These are phyloP conservation scores for Notiomystis cincta DNA, from an alignment of 2,113 vertebrate species.

Conservation along the genomic window DNA sequence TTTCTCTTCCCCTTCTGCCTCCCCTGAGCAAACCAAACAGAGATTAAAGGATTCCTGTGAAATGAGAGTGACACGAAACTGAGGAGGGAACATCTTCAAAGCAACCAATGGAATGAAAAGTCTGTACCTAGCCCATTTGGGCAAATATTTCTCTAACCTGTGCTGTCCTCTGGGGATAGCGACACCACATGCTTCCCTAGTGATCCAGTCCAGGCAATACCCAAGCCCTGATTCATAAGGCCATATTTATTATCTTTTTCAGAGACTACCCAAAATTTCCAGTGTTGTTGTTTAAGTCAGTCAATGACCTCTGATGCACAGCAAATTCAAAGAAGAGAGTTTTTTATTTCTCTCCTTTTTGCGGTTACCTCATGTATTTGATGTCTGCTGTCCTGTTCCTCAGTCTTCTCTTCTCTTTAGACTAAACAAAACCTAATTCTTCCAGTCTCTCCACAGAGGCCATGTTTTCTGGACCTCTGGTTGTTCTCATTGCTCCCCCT, in stretches of 20 bases:
- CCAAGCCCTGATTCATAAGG: background rate
- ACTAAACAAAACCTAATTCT: constrained; percentile 57
- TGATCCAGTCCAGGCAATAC: background rate
- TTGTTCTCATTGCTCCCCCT: background rate
- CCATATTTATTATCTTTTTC: constrained; percentile 29
- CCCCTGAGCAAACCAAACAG: constrained; percentile 31
- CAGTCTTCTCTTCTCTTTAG: constrained; percentile 11
- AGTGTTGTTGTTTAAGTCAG: constrained; percentile 18
- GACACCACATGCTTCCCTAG: background rate
- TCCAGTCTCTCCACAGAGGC: background rate
- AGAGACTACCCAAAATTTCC: constrained; percentile 1
- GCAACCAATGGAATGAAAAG: background rate
- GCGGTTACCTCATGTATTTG: constrained; percentile 24
- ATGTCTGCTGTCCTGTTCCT: background rate
- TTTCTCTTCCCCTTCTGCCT: constrained; percentile 42
- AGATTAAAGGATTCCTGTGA: constrained; percentile 52
- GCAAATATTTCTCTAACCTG: constrained; percentile 60
- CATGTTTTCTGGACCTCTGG: background rate
- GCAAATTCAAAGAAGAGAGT: background rate
- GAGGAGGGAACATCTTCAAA: constrained; percentile 35
- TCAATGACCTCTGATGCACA: background rate
- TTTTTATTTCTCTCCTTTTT: background rate
- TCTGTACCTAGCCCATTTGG: constrained; percentile 28
- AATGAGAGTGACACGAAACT: background rate
- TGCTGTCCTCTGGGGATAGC: background rate